These are phyloP conservation scores for Loris lydekkerianus DNA, from an alignment of 2,797 vertebrate genomes.

Conservation along the genomic window DNA sequence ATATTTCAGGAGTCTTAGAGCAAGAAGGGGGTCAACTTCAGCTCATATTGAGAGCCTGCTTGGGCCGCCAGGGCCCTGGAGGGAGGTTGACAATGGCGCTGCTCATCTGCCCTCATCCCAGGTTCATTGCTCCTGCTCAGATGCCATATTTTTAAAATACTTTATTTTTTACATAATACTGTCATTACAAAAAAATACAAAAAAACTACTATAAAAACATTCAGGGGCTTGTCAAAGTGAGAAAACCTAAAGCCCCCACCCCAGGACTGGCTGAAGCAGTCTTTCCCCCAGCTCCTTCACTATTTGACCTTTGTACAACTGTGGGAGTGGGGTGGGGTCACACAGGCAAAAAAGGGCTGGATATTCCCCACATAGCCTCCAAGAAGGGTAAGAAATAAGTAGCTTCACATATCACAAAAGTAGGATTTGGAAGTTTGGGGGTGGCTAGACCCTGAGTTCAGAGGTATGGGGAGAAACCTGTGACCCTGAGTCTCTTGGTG, in stretches of 20 bases:
- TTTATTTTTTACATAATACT: constrained; percentile 88
- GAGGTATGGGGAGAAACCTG: constrained; percentile 82
- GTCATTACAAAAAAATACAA: constrained; percentile 89
- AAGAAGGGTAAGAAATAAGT: constrained; percentile 80
- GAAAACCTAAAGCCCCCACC: constrained; percentile 85
- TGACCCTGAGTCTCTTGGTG: constrained; percentile 83
- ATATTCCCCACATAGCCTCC: constrained; percentile 62
- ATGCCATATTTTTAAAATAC: constrained; percentile 90
- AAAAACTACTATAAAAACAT: constrained; percentile 90
- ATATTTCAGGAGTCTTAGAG: constrained; percentile 42
- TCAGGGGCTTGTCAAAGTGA: constrained; percentile 87
- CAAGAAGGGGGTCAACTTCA: neutral
- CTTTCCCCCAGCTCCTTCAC: constrained; percentile 66
- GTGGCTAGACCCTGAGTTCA: constrained; percentile 85
- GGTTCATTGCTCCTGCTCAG: constrained; percentile 87
- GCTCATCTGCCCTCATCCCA: constrained; percentile 61
- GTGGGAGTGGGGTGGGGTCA: constrained; percentile 71
- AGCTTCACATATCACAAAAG: constrained; percentile 82
- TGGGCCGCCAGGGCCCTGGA: neutral
- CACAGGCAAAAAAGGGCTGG: constrained; percentile 68
- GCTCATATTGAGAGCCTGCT: neutral
- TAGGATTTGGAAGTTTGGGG: constrained; percentile 78
- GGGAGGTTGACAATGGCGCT: neutral
- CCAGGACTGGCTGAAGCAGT: constrained; percentile 68
- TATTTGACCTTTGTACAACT: constrained; percentile 67